A percentile compares a stretch with the other conserved stretches of the same genome.
Conservation (phyloP, 2,888 invertebrate genomes). For the Phortica magna region DNA sequence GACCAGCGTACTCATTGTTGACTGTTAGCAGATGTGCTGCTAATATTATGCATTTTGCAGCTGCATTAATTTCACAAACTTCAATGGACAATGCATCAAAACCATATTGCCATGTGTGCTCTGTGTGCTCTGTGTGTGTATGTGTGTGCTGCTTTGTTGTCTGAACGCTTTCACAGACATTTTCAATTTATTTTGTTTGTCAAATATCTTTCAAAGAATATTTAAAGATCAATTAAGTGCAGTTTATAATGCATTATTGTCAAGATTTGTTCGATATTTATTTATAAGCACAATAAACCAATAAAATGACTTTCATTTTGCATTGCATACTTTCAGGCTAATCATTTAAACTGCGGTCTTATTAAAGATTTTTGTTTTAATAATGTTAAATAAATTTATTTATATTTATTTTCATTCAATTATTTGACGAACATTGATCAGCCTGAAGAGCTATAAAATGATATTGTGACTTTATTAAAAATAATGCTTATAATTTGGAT, state of each 20-base stretch:
- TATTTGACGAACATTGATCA: too few species aligned
- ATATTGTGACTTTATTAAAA: too few species aligned
- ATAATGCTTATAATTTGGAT: too few species aligned
- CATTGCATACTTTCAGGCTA: neutral
- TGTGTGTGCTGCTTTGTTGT: too few species aligned
- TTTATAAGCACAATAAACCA: neutral
- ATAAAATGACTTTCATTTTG: neutral
- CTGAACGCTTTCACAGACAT: neutral
- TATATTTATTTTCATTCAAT: too few species aligned
- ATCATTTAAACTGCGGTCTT: neutral
- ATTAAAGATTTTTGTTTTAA: neutral
- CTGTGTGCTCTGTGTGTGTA: too few species aligned
- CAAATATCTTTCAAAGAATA: neutral
- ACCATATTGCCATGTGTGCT: neutral
- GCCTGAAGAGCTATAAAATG: too few species aligned
- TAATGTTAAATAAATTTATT: neutral
- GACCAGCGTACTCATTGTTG: neutral
- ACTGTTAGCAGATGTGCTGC: neutral
- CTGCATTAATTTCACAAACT: neutral
- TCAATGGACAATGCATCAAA: neutral
- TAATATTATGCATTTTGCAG: neutral
- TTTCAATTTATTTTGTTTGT: neutral
- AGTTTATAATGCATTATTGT: neutral
- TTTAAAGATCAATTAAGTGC: neutral
- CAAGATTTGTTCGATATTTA: neutral